Percentiles rank a stretch among this genome's conserved stretches.
Evolutionary conservation across 2,888 invertebrate species (phyloP).

Genomic region (Amphipyra tragopoginis): DNA sequence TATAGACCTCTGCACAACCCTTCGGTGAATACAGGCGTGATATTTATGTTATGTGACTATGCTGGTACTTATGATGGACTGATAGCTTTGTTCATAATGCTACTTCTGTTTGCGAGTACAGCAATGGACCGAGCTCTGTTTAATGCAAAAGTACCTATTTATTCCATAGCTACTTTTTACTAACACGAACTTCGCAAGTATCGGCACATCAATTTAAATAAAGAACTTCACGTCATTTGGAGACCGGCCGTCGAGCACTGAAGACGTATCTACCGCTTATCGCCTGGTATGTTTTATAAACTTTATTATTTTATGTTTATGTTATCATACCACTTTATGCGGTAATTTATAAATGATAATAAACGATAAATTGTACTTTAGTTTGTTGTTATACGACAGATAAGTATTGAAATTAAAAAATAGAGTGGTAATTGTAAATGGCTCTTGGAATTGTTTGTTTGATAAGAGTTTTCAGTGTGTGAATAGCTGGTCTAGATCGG

Average conservation of each 20-base stretch:
- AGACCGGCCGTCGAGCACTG: constrained; percentile 9
- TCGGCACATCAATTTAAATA: constrained; percentile 19
- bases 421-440: constrained; percentile 18
- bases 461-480: constrained; percentile 27
- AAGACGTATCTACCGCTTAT: constrained; percentile 33
- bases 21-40: no score
- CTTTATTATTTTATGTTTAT: constrained; percentile 28
- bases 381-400: constrained; percentile 23
- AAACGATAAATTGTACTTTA: constrained; percentile 20
- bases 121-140: no score
- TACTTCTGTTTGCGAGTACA: no score
- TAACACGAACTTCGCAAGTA: constrained; percentile 16
- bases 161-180: neutral
- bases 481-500: neutral
- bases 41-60: no score
- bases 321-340: constrained; percentile 23
- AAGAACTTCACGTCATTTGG: constrained; percentile 54
- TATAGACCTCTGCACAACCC: no score
- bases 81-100: no score
- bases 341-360: constrained; percentile 25
- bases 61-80: no score
- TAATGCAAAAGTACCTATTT: no score
- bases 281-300: constrained; percentile 39
- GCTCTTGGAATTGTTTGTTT: constrained; percentile 25
- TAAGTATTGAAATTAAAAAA: constrained; percentile 24